Evolutionary conservation across 2,113 vertebrate genomes (phyloP).

Genomic region (Oostethus manadensis): DNA sequence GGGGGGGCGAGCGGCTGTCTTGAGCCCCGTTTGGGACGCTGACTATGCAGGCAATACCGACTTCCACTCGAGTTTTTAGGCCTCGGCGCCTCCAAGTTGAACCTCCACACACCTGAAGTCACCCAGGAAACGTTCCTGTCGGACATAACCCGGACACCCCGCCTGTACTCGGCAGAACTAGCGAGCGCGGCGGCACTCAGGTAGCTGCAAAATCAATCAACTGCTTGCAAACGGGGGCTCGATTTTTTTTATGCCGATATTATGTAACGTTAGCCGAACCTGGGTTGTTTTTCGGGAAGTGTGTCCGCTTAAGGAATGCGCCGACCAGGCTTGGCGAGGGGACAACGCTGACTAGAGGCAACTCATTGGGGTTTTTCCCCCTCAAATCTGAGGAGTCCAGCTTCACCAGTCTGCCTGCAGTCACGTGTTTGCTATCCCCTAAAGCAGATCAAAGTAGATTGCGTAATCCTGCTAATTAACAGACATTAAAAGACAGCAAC

Average conservation of each 20-base stretch:
- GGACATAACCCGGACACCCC: conserved; percentile 1
- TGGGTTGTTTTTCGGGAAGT: conserved; percentile 51
- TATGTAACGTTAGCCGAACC: conserved; percentile 45
- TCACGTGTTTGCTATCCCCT: conserved; percentile 28
- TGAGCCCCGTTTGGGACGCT: conserved; percentile 16
- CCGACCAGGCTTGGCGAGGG: conserved; percentile 23
- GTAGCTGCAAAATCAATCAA: conserved; percentile 48
- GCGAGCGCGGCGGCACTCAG: background rate
- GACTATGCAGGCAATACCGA: conserved; percentile 16
- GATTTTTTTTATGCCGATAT: conserved; percentile 23
- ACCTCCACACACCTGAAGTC: conserved; percentile 42
- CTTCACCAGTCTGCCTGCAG: conserved; percentile 14
- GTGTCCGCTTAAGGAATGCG: conserved; percentile 45
- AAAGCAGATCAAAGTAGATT: background rate
- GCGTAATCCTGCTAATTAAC: no score
- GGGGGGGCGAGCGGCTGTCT: background rate
- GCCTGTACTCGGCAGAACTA: background rate
- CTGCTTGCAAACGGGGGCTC: conserved; percentile 7
- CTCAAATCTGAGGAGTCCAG: background rate
- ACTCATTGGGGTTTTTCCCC: background rate
- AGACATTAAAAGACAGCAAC: no score
- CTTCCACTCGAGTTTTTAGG: conserved; percentile 15
- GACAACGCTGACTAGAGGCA: conserved; percentile 2
- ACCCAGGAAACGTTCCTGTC: conserved; percentile 15
- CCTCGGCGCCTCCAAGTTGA: conserved; percentile 15